Percentiles rank a stretch among this genome's conserved stretches.
Evolutionary conservation across 2,797 vertebrate species (phyloP).

Genomic region (Coregonus sp.): DNA sequence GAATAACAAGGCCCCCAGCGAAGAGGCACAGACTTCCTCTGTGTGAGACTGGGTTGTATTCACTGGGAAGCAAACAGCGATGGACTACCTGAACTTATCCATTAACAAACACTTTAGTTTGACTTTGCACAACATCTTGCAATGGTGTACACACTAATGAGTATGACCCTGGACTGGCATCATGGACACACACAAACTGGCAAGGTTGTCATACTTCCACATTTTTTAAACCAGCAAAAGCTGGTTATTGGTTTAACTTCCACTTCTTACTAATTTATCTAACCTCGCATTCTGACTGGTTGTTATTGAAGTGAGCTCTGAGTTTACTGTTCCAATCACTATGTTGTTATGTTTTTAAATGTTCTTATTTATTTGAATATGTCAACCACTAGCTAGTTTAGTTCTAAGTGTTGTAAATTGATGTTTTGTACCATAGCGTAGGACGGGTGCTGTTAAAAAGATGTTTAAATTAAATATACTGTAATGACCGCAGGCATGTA

Average conservation of each 20-base stretch:
- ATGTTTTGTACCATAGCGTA: conserved; percentile 35
- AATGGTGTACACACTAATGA: background rate
- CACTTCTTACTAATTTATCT: conserved; percentile 4
- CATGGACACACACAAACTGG: conserved; percentile 6
- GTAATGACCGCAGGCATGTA: too few species aligned
- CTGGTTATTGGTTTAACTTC: conserved; percentile 1
- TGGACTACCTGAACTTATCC: too few species aligned
- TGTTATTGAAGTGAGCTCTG: background rate
- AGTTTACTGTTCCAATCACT: conserved; percentile 21
- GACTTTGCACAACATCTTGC: background rate
- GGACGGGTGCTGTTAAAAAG: background rate
- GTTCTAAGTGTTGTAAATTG: conserved; percentile 28
- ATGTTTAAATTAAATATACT: conserved; percentile 32
- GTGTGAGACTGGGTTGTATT: conserved; percentile 73
- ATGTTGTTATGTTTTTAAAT: conserved; percentile 39
- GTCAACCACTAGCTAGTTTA: conserved; percentile 32
- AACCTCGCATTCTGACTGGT: conserved; percentile 31
- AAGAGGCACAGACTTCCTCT: conserved; percentile 87
- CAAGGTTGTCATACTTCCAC: background rate
- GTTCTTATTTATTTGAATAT: conserved; percentile 55
- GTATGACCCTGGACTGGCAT: background rate
- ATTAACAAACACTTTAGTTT: background rate
- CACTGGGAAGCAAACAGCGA: background rate
- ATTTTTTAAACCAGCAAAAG: conserved; percentile 9
- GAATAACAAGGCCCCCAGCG: conserved; percentile 72